Evolutionary conservation across 2,113 vertebrate species (phyloP).

Genomic region (Pteruthius melanotis): DNA sequence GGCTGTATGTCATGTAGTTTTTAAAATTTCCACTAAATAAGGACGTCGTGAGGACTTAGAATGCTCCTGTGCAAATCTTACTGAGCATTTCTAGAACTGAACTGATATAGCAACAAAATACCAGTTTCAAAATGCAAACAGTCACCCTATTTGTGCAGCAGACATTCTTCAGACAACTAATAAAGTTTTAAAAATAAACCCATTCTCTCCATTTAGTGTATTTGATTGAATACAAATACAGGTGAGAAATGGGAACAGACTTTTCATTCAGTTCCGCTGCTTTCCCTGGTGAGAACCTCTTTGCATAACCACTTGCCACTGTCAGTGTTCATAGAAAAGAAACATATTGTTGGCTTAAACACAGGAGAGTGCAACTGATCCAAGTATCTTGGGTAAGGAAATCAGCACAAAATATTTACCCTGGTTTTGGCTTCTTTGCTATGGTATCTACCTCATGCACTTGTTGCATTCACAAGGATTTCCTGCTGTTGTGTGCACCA

Average conservation of each 20-base stretch:
- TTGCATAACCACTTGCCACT: not conserved
- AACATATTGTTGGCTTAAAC: not conserved
- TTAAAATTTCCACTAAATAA: not conserved
- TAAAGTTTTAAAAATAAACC: not conserved
- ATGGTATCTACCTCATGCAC: not conserved
- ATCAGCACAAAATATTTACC: not conserved
- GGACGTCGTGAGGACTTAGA: not conserved
- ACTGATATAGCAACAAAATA: not conserved
- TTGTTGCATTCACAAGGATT: not conserved
- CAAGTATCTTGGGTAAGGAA: not conserved
- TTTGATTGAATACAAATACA: not conserved
- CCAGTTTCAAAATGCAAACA: not conserved
- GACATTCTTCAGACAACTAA: not conserved
- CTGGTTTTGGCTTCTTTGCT: constrained; percentile 9
- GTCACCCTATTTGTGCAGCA: not conserved
- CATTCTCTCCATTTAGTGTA: not conserved
- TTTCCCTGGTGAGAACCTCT: not conserved
- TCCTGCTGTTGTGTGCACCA: not conserved
- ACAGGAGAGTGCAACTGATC: not conserved
- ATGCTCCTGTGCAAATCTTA: not conserved
- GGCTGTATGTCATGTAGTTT: too few relatives aligned
- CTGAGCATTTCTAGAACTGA: not conserved
- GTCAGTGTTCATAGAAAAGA: not conserved
- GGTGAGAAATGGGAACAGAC: not conserved
- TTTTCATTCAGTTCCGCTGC: not conserved